These are phyloP conservation scores for Didymodactylos carnosus DNA, from an alignment of 2,888 invertebrate species.

Conservation along the genomic window DNA sequence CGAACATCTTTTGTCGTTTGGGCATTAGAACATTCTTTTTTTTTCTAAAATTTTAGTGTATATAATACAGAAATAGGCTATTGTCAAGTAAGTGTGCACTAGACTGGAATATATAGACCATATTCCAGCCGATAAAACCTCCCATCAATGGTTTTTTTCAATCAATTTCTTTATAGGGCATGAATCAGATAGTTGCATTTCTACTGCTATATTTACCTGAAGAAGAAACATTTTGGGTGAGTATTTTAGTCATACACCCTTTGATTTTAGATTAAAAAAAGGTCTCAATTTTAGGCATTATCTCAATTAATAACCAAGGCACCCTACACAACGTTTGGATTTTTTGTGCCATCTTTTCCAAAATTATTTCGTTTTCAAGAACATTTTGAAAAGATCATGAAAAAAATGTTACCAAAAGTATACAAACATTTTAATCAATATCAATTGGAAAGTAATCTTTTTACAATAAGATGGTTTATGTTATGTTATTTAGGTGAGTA, in stretches of 20 bases:
- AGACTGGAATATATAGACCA: too few relatives aligned
- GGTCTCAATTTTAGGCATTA: too few relatives aligned
- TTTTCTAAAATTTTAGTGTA: slow-evolving; percentile 62
- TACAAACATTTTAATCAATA: slow-evolving; percentile 60
- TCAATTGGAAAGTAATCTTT: not conserved
- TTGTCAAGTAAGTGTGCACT: too few relatives aligned
- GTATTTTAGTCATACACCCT: too few relatives aligned
- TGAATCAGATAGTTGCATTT: slow-evolving; percentile 92
- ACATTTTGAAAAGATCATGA: slow-evolving; percentile 84
- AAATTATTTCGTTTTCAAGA: slow-evolving; percentile 80
- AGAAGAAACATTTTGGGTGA: slow-evolving; percentile 40
- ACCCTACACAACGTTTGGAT: slow-evolving; percentile 89
- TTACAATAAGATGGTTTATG: slow-evolving; percentile 11
- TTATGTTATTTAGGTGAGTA: slow-evolving; percentile 18
- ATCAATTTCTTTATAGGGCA: too few relatives aligned
- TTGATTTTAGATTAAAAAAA: too few relatives aligned
- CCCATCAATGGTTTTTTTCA: too few relatives aligned
- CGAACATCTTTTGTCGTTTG: too few relatives aligned
- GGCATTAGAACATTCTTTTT: too few relatives aligned
- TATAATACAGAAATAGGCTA: slow-evolving; percentile 58
- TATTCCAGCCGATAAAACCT: too few relatives aligned
- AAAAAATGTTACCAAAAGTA: slow-evolving; percentile 76
- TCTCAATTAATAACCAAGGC: slow-evolving; percentile 68
- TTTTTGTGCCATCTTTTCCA: slow-evolving; percentile 91
- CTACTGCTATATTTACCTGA: slow-evolving; percentile 91